Conservation (phyloP, 2,888 invertebrate species). For the Nemoura dubitans region DNA sequence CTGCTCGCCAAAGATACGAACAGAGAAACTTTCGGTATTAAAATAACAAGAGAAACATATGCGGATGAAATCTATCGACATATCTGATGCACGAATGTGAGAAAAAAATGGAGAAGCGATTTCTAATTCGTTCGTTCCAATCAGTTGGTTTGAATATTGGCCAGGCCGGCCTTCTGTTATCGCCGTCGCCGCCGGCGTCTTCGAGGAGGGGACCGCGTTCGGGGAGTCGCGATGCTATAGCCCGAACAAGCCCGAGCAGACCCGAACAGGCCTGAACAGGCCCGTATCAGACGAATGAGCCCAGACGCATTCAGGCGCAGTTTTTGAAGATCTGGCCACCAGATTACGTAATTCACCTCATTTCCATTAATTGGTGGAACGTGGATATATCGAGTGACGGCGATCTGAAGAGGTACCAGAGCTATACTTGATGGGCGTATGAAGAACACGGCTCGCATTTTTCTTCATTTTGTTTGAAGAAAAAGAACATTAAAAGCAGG, state of each 20-base stretch:
- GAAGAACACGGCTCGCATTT: too few relatives aligned
- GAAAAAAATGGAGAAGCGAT: constrained; percentile 40
- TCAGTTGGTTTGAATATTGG: constrained; percentile 33
- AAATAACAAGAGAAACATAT: constrained; percentile 1
- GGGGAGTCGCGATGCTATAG: too few relatives aligned
- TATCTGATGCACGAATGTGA: constrained; percentile 35
- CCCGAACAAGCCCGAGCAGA: not conserved
- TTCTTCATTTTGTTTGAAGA: too few relatives aligned
- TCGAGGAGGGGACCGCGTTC: not conserved
- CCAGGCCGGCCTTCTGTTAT: constrained; percentile 20
- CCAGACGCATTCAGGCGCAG: too few relatives aligned
- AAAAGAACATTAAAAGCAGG: too few relatives aligned
- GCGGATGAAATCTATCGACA: constrained; percentile 18
- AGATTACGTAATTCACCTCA: too few relatives aligned
- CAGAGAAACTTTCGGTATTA: not conserved
- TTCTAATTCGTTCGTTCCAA: constrained; percentile 42
- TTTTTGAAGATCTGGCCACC: too few relatives aligned
- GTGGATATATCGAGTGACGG: too few relatives aligned
- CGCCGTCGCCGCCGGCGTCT: not conserved
- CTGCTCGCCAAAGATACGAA: not conserved
- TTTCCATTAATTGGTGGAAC: too few relatives aligned
- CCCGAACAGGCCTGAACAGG: not conserved
- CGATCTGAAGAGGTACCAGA: too few relatives aligned
- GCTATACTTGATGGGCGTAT: too few relatives aligned
- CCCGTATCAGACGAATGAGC: not conserved